phyloP scores from a whole-genome alignment of 2,888 invertebrate genomes.

The Nezara viridula region DNA sequence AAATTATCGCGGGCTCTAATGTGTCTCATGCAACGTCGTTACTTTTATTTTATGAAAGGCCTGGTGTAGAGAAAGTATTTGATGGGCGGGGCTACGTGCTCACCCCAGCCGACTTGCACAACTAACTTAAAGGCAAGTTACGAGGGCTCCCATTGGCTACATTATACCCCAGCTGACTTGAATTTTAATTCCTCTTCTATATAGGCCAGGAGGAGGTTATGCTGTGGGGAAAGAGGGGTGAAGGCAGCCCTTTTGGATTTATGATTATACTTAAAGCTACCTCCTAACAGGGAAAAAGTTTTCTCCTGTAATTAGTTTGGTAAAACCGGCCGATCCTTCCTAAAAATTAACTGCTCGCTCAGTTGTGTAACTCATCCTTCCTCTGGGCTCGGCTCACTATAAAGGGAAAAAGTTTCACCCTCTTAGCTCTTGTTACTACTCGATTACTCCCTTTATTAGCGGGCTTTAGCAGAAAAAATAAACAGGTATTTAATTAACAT shows the following conservation, averaged over 20 bases:
- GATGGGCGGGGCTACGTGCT: conserved; percentile 49
- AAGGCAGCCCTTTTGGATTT: not conserved
- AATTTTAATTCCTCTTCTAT: conserved; percentile 55
- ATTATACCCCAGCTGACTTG: conserved; percentile 55
- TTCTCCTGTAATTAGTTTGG: conserved; percentile 40
- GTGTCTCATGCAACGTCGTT: not conserved
- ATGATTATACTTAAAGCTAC: conserved; percentile 49
- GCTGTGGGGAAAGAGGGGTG: not conserved
- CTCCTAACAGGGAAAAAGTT: conserved; percentile 15
- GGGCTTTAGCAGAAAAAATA: not conserved
- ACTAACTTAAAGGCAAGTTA: conserved; percentile 51
- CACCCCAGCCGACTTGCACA: not conserved
- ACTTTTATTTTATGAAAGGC: conserved; percentile 48
- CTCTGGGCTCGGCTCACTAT: not conserved
- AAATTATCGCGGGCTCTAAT: not conserved
- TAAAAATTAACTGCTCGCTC: conserved; percentile 43
- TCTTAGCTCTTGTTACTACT: not conserved
- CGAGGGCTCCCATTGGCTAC: conserved; percentile 50
- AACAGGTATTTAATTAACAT: not conserved
- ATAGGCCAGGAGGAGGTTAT: conserved; percentile 35
- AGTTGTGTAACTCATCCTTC: conserved; percentile 37
- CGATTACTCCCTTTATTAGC: conserved; percentile 3
- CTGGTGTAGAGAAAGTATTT: conserved; percentile 46
- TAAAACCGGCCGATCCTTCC: conserved; percentile 42
- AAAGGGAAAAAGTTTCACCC: not conserved